Evolutionary conservation across 2,888 invertebrate species (phyloP).

Genomic region (Pollenia angustigena): DNA sequence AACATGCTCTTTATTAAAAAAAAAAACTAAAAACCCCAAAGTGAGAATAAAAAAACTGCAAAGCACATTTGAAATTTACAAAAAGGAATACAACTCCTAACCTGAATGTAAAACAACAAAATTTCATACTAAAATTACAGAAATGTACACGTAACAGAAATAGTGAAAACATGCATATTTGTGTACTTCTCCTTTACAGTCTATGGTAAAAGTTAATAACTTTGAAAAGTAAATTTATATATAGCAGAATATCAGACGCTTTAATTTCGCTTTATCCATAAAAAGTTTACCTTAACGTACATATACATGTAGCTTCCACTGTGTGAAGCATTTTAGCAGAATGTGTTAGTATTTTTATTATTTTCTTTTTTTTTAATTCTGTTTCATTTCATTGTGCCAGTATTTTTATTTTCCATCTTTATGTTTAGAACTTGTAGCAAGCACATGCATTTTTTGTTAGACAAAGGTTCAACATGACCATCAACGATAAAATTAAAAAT

Average conservation of each 20-base stretch:
- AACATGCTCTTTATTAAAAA: conserved; percentile 57
- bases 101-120: conserved; percentile 68
- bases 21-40: conserved; percentile 6
- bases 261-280: no score
- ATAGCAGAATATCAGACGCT: no score
- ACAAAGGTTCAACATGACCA: conserved; percentile 28
- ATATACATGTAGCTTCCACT: neutral
- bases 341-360: conserved; percentile 16
- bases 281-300: no score
- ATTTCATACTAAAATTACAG: conserved; percentile 37
- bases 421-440: neutral
- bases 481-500: conserved; percentile 20
- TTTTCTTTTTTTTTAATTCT: neutral
- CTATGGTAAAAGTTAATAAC: no score
- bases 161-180: conserved; percentile 1
- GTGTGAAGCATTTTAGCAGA: conserved; percentile 18
- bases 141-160: conserved; percentile 10
- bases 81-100: conserved; percentile 26
- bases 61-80: neutral
- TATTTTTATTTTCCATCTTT: conserved; percentile 2
- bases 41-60: conserved; percentile 39
- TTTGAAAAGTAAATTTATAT: no score
- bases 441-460: conserved; percentile 1
- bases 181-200: neutral
- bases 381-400: conserved; percentile 8